These are phyloP conservation scores for Sceliomorpha sp. DNA, from an alignment of 2,888 invertebrate species.

Conservation along the genomic window DNA sequence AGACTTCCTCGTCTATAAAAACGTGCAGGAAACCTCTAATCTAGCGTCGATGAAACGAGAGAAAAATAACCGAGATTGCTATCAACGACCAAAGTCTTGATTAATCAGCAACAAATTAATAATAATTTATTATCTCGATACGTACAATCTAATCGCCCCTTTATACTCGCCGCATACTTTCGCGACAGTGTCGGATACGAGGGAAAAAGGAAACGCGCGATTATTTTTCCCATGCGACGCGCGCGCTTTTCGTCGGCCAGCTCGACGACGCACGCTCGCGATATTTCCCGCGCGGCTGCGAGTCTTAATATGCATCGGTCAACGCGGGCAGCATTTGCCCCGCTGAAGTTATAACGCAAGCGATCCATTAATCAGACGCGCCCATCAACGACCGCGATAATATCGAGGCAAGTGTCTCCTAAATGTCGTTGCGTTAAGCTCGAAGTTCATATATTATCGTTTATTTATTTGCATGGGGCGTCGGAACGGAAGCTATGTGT, in stretches of 20 bases:
- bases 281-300: conserved; percentile 4
- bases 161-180: conserved; percentile 1
- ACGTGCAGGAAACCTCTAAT: too few relatives aligned
- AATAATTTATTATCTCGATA: not conserved
- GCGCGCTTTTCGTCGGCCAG: conserved; percentile 15
- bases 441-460: conserved; percentile 19
- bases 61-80: too few relatives aligned
- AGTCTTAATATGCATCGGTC: conserved; percentile 3
- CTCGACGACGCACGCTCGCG: conserved; percentile 21
- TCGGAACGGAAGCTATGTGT: too few relatives aligned
- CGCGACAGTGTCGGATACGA: not conserved
- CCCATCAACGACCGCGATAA: conserved; percentile 21
- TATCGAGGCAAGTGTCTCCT: conserved; percentile 32
- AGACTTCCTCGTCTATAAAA: too few relatives aligned
- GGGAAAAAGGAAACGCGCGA: not conserved
- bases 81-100: not conserved
- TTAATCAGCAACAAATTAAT: not conserved
- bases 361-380: conserved; percentile 31
- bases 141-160: conserved; percentile 3
- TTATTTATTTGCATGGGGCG: conserved; percentile 37
- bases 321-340: too few relatives aligned
- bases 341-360: conserved; percentile 25
- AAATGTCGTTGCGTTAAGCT: conserved; percentile 16
- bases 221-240: not conserved
- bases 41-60: too few relatives aligned